phyloP scores from a whole-genome alignment of 1,140 invertebrate species.

The Caerostris darwini region DNA sequence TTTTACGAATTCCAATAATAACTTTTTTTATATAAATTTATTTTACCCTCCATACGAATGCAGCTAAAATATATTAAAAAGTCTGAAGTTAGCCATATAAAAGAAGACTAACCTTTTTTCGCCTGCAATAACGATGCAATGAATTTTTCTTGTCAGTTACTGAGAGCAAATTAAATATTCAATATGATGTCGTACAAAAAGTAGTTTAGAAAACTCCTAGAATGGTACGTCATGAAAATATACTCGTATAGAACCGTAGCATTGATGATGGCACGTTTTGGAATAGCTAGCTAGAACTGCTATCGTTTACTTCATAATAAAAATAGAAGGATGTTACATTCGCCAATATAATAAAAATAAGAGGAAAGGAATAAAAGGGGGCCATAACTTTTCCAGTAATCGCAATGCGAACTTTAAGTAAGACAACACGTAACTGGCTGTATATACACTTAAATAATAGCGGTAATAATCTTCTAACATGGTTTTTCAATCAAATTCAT shows the following conservation, averaged over 20 bases:
- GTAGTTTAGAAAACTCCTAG: constrained; percentile 11
- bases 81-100: background rate
- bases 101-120: too few species aligned
- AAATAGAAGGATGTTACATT: background rate
- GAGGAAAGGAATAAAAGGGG: constrained; percentile 29
- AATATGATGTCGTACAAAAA: constrained; percentile 10
- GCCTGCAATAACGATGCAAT: background rate
- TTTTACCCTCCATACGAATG: too few species aligned
- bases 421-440: background rate
- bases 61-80: too few species aligned
- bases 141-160: background rate
- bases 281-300: background rate
- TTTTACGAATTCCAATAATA: too few species aligned
- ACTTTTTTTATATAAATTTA: too few species aligned
- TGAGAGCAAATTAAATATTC: constrained; percentile 42
- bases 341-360: constrained; percentile 51
- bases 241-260: background rate
- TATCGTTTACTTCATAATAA: constrained; percentile 64
- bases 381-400: constrained; percentile 41
- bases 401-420: constrained; percentile 39
- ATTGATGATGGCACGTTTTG: constrained; percentile 64
- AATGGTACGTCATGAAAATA: background rate
- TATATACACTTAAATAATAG: background rate
- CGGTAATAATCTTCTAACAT: constrained; percentile 16
- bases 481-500: constrained; percentile 59